Conservation (phyloP, 2,888 invertebrate genomes). For the Andricus curvator region DNA sequence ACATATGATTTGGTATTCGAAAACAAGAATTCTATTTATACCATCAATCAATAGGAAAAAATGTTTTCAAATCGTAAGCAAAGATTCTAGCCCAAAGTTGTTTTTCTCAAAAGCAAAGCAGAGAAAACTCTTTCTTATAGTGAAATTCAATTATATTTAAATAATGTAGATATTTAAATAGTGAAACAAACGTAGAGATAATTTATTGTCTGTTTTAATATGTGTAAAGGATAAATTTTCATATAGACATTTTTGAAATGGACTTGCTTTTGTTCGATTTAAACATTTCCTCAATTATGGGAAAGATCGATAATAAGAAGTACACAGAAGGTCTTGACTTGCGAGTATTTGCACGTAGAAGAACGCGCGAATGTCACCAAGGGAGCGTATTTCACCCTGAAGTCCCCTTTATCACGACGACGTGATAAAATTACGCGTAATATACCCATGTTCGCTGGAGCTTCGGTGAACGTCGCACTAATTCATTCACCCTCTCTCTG, state of each 20-base stretch:
- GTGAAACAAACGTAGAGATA: not conserved
- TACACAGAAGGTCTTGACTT: not conserved
- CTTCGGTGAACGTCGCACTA: slow-evolving; percentile 38
- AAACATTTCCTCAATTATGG: slow-evolving; percentile 3
- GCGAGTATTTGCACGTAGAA: slow-evolving; percentile 14
- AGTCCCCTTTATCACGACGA: slow-evolving; percentile 49
- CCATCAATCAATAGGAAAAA: too few relatives aligned
- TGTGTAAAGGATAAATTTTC: too few relatives aligned
- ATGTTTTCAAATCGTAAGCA: too few relatives aligned
- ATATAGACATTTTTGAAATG: not conserved
- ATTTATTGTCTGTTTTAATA: too few relatives aligned
- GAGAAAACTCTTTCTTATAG: not conserved
- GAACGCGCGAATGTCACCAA: slow-evolving; percentile 40
- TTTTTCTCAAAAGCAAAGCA: not conserved
- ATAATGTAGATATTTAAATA: not conserved
- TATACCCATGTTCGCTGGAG: slow-evolving; percentile 38
- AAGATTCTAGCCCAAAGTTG: not conserved
- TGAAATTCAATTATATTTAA: too few relatives aligned
- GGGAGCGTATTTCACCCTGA: slow-evolving; percentile 42
- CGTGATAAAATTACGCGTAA: slow-evolving; percentile 51
- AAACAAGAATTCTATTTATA: too few relatives aligned
- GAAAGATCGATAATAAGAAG: slow-evolving; percentile 22
- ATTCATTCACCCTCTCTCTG: slow-evolving; percentile 39
- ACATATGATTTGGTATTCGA: too few relatives aligned
- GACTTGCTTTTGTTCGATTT: not conserved